These are phyloP conservation scores for Centruroides sculpturatus DNA, from an alignment of 1,140 invertebrate genomes.

Conservation along the genomic window DNA sequence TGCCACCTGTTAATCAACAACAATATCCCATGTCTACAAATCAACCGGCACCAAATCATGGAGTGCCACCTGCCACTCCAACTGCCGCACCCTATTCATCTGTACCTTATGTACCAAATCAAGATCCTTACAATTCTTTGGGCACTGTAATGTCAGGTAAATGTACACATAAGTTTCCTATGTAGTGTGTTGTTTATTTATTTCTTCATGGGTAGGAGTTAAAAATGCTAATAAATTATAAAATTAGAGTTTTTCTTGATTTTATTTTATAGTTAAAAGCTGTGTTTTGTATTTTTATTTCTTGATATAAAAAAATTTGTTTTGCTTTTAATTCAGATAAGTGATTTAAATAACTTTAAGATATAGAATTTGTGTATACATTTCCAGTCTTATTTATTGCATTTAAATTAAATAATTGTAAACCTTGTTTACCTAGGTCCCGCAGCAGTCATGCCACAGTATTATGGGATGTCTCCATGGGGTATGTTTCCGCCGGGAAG, in stretches of 20 bases:
- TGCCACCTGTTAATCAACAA: slow-evolving; percentile 33
- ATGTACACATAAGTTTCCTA: neutral
- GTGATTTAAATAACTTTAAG: too few relatives aligned
- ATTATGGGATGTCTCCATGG: slow-evolving; percentile 38
- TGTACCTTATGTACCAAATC: slow-evolving; percentile 79
- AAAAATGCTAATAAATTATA: too few relatives aligned
- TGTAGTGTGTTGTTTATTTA: too few relatives aligned
- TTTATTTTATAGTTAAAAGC: too few relatives aligned
- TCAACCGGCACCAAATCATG: slow-evolving; percentile 31
- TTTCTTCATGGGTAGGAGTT: too few relatives aligned
- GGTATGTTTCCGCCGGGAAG: slow-evolving; percentile 31
- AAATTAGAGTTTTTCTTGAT: too few relatives aligned
- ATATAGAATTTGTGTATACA: too few relatives aligned
- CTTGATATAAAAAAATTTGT: too few relatives aligned
- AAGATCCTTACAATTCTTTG: slow-evolving; percentile 41
- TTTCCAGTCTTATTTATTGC: too few relatives aligned
- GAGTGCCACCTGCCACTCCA: slow-evolving; percentile 21
- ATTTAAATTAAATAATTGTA: too few relatives aligned
- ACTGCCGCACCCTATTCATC: slow-evolving; percentile 51
- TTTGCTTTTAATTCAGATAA: too few relatives aligned
- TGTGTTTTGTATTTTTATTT: too few relatives aligned
- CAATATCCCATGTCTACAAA: slow-evolving; percentile 25
- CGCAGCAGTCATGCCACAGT: slow-evolving; percentile 30
- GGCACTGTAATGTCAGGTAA: slow-evolving; percentile 33
- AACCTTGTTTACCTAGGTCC: slow-evolving; percentile 9